A percentile compares a stretch with the other conserved stretches of the same genome.
Evolutionary conservation across 1,140 invertebrate species (phyloP).

Genomic region (Pissodes strobi): DNA sequence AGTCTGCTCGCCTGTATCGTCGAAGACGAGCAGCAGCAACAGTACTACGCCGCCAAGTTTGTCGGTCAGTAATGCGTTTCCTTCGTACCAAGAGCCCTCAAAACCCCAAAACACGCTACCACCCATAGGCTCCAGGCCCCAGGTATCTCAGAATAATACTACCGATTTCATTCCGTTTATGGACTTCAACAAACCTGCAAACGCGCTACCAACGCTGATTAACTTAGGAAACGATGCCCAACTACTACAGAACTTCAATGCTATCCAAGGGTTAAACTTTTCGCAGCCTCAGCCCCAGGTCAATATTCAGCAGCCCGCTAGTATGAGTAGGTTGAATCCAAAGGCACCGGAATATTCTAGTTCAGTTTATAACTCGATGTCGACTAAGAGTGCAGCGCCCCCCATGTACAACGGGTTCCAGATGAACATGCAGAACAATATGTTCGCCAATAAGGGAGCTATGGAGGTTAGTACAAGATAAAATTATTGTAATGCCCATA

Average conservation of each 20-base stretch:
- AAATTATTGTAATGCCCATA: background rate
- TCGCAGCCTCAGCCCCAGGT: slow-evolving; percentile 52
- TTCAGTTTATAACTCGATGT: slow-evolving; percentile 57
- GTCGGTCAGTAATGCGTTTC: slow-evolving; percentile 30
- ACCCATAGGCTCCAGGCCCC: slow-evolving; percentile 46
- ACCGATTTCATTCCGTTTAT: slow-evolving; percentile 36
- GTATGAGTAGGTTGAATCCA: slow-evolving; percentile 82
- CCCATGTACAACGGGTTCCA: slow-evolving; percentile 46
- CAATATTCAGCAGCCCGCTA: slow-evolving; percentile 50
- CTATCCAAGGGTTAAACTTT: slow-evolving; percentile 57
- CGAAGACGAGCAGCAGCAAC: slow-evolving; percentile 62
- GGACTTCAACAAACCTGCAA: slow-evolving; percentile 43
- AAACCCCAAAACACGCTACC: slow-evolving; percentile 46
- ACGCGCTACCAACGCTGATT: slow-evolving; percentile 54
- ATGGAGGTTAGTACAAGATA: slow-evolving; percentile 18
- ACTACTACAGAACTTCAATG: slow-evolving; percentile 42
- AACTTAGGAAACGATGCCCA: slow-evolving; percentile 57
- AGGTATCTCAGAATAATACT: slow-evolving; percentile 37
- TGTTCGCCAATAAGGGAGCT: slow-evolving; percentile 33
- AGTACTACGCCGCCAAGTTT: slow-evolving; percentile 58
- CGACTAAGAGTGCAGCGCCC: slow-evolving; percentile 45
- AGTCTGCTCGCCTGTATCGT: slow-evolving; percentile 74
- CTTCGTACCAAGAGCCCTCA: slow-evolving; percentile 42
- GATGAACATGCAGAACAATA: slow-evolving; percentile 41
- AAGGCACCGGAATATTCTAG: slow-evolving; percentile 83